Base-by-base conservation (phyloP, 2,888 invertebrate genomes). In the Ornithoptera alexandrae region DNA sequence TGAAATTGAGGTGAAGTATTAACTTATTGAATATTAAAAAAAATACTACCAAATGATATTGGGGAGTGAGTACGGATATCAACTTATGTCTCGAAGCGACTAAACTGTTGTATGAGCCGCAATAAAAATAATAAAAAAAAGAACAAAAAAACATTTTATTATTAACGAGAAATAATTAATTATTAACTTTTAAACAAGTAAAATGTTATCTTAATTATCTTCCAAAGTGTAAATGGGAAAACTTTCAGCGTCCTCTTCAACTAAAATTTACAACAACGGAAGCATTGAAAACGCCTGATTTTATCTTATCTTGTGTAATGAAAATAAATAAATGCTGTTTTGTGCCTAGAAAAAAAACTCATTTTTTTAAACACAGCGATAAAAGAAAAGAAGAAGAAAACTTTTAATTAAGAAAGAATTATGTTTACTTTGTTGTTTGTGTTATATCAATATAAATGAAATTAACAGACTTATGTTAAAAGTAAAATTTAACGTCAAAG, bases 181-280 rank as follows among this genome's bases (percentile, higher is more conserved):
- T 39, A 66, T 12, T 60, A 46, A 68, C 42, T 65, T 20, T 42
- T 46, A 50, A 65, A 39, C 36, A 39, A 39, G 39, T 42, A 57
- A 46, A 62, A 36, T 36, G 56, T 69, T 69, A 69, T 69, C 69
- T 69, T 69, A 69, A 69, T 69, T 69, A 65, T 57, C 46, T 62
- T 65, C 57, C 61, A 61, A 65, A 69, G 69, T 56, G 69, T 62
- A 69, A 69, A 69, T 69, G 65, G 53, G 65, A 69, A 69, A 69
- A 69, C 65, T 69, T 69, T 61, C 57, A 62, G 20, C 57, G 6
- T 46, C 42, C 8, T 24, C 20, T 61, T 69, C 56, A 18, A 56
- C 18, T 30, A 20, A 69, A 30, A 69, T 69, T 69, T 57, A 65
- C 64, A 58, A 58, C 22, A 58, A 24, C 57, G 24, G 20, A 12